Conservation (phyloP, 2,888 invertebrate species). For the Lobophora halterata region DNA sequence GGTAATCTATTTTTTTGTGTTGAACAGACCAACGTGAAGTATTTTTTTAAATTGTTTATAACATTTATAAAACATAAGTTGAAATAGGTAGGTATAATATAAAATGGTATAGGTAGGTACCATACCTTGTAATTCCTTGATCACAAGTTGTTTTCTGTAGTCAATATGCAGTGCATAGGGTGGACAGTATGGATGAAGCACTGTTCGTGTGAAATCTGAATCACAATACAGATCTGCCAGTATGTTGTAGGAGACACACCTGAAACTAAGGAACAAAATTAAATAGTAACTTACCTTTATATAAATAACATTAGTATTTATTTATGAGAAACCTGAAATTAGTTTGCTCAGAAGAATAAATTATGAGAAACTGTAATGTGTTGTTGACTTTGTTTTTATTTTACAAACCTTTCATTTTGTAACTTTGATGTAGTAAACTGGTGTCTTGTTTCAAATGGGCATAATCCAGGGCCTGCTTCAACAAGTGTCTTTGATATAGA, state of each 20-base stretch:
- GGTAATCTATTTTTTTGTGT: background rate
- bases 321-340: no score
- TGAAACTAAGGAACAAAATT: slow-evolving; percentile 81
- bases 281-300: background rate
- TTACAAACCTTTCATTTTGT: slow-evolving; percentile 75
- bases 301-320: no score
- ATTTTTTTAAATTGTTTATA: background rate
- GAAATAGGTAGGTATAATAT: no score
- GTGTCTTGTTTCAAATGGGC: slow-evolving; percentile 92
- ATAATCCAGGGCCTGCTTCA: slow-evolving; percentile 87
- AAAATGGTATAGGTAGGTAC: no score
- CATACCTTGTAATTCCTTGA: slow-evolving; percentile 91
- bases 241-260: slow-evolving; percentile 94
- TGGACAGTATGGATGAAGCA: slow-evolving; percentile 92
- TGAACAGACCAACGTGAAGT: background rate
- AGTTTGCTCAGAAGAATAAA: no score
- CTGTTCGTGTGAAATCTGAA: slow-evolving; percentile 86
- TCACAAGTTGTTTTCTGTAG: slow-evolving; percentile 91
- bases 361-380: no score
- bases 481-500: slow-evolving; percentile 80
- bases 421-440: slow-evolving; percentile 83
- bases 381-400: no score
- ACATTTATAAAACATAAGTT: no score
- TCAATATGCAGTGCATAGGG: slow-evolving; percentile 89
- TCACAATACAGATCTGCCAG: slow-evolving; percentile 95